phyloP scores from a whole-genome alignment of 2,113 vertebrate species.

The Cavia porcellus region DNA sequence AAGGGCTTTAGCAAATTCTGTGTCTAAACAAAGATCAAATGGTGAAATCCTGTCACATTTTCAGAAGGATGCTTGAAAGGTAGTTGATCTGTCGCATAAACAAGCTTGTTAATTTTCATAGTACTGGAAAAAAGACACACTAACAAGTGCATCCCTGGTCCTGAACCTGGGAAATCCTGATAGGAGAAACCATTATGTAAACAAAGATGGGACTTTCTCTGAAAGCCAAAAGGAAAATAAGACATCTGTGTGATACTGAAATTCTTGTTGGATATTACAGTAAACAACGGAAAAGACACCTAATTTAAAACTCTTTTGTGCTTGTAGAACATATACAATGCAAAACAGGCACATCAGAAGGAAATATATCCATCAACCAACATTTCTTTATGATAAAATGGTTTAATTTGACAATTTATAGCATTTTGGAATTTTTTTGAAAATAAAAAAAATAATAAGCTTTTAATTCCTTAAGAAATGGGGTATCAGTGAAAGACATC shows the following conservation, averaged over 20 bases:
- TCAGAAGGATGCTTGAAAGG: slow-evolving; percentile 36
- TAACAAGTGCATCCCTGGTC: slow-evolving; percentile 36
- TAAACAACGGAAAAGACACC: slow-evolving; percentile 44
- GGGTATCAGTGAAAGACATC: slow-evolving; percentile 41
- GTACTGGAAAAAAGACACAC: slow-evolving; percentile 36
- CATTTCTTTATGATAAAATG: slow-evolving; percentile 48
- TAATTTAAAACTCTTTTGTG: slow-evolving; percentile 54
- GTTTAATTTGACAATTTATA: slow-evolving; percentile 73
- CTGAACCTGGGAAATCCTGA: slow-evolving; percentile 27
- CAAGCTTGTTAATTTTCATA: slow-evolving; percentile 52
- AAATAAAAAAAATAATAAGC: slow-evolving; percentile 39
- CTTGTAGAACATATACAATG: slow-evolving; percentile 34
- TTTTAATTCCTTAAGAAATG: slow-evolving; percentile 68
- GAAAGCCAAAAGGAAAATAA: slow-evolving; percentile 65
- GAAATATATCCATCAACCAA: not conserved
- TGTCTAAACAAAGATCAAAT: slow-evolving; percentile 54
- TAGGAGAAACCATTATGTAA: slow-evolving; percentile 52
- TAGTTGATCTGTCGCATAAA: slow-evolving; percentile 53
- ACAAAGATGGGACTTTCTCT: slow-evolving; percentile 65
- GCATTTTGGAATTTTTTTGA: slow-evolving; percentile 54
- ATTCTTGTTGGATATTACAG: slow-evolving; percentile 45
- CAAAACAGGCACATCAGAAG: slow-evolving; percentile 48
- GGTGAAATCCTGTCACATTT: slow-evolving; percentile 75
- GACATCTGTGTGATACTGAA: not conserved
- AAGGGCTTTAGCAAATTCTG: slow-evolving; percentile 61